Evolutionary conservation across 2,888 invertebrate species (phyloP).

Genomic region (Oscheius myriophilus): DNA sequence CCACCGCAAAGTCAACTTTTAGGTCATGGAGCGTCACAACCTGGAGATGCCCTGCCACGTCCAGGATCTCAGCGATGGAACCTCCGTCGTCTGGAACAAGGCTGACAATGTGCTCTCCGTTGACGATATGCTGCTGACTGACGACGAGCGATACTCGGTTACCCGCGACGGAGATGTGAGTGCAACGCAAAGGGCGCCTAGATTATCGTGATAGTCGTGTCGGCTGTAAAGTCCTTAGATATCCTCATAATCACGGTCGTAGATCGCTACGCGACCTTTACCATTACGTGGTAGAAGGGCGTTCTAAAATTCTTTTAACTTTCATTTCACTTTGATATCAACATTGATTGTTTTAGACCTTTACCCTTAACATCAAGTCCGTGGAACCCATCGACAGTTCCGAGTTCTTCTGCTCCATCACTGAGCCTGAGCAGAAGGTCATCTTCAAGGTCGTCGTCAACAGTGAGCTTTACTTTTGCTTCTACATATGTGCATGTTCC

Average conservation of each 20-base stretch:
- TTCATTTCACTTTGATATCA: not conserved
- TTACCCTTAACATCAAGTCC: constrained; percentile 51
- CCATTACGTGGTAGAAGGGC: too few species aligned
- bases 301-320: not conserved
- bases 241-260: constrained; percentile 29
- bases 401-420: constrained; percentile 51
- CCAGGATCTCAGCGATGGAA: constrained; percentile 26
- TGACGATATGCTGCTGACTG: constrained; percentile 27
- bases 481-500: not conserved
- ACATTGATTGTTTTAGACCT: constrained; percentile 45
- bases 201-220: constrained; percentile 27
- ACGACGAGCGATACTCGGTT: constrained; percentile 34
- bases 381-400: constrained; percentile 57
- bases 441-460: constrained; percentile 38
- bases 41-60: constrained; percentile 25
- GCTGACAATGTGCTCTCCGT: constrained; percentile 31
- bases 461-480: constrained; percentile 35
- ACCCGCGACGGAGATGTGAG: constrained; percentile 19
- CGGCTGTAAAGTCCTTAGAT: constrained; percentile 25
- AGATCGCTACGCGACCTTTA: constrained; percentile 22
- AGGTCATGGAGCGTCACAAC: constrained; percentile 17
- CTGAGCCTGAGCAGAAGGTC: constrained; percentile 36
- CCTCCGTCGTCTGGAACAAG: constrained; percentile 33
- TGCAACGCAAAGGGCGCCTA: constrained; percentile 7
- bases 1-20: constrained; percentile 8